Percentiles rank a stretch among this genome's conserved stretches.
These are phyloP conservation scores for Pristis pectinata DNA, from an alignment of 2,797 vertebrate genomes.

Conservation along the genomic window DNA sequence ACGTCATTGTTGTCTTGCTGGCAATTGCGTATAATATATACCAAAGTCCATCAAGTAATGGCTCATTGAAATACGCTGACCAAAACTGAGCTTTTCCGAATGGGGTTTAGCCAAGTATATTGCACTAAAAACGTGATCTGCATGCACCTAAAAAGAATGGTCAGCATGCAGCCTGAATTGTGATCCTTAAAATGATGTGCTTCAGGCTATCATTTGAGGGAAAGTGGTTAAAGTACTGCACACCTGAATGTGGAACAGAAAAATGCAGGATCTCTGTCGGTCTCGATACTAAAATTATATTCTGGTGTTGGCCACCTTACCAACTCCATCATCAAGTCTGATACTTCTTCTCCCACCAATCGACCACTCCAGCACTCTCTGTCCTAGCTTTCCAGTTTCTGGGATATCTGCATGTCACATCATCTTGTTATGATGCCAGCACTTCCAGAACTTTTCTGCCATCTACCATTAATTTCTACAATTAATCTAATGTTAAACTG, in stretches of 20 bases:
- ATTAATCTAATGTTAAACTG: not conserved
- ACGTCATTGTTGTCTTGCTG: too few relatives aligned
- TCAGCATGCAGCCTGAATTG: not conserved
- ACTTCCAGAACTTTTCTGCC: not conserved
- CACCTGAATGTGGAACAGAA: not conserved
- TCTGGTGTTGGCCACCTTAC: not conserved
- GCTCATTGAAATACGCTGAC: too few relatives aligned
- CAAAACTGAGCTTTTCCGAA: not conserved
- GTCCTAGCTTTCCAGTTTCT: too few relatives aligned
- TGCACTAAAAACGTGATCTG: not conserved
- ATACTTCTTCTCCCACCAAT: not conserved
- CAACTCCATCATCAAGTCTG: not conserved
- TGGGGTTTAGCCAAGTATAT: too few relatives aligned
- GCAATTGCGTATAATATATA: not conserved
- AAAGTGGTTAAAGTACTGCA: not conserved
- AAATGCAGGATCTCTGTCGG: not conserved
- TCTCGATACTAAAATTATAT: not conserved
- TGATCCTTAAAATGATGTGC: not conserved
- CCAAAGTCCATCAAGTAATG: not conserved
- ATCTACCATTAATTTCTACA: not conserved
- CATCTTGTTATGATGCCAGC: not conserved
- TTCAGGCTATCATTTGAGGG: not conserved
- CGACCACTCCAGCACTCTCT: not conserved
- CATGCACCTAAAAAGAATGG: too few relatives aligned
- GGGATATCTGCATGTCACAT: not conserved